These are phyloP conservation scores for Thyatira batis DNA, from an alignment of 2,888 invertebrate species.

Conservation along the genomic window DNA sequence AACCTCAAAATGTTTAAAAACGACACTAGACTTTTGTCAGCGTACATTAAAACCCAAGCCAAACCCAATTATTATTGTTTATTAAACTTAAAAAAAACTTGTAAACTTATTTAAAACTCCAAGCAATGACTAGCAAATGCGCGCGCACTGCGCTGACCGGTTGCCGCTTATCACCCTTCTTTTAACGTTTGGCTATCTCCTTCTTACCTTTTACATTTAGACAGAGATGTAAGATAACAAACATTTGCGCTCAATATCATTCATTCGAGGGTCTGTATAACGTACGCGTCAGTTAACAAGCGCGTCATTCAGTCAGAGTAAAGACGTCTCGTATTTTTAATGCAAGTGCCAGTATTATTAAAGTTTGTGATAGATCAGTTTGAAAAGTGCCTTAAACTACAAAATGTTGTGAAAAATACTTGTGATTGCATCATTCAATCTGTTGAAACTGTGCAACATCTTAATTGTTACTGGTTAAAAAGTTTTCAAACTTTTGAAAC, in stretches of 20 bases:
- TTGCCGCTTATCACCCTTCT: not conserved
- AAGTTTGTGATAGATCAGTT: not conserved
- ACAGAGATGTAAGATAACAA: not conserved
- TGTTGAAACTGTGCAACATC: not conserved
- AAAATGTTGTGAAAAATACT: not conserved
- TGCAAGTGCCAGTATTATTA: not conserved
- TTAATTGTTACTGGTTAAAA: slow-evolving; percentile 3
- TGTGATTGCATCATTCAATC: not conserved
- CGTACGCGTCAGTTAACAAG: not conserved
- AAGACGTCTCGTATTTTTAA: not conserved
- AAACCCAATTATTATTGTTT: not conserved
- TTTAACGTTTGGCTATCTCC: not conserved
- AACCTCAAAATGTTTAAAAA: no score
- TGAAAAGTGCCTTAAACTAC: not conserved
- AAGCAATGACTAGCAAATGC: not conserved
- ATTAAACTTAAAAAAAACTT: not conserved
- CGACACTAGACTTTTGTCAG: not conserved
- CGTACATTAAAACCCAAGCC: not conserved
- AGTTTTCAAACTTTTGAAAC: slow-evolving; percentile 9
- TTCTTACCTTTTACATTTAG: not conserved
- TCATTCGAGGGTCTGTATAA: not conserved
- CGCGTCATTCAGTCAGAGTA: not conserved
- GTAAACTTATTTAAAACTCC: not conserved
- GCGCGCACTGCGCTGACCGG: not conserved
- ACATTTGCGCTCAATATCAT: not conserved